Conservation (phyloP, 2,797 vertebrate genomes). For the Siniperca undulata region DNA sequence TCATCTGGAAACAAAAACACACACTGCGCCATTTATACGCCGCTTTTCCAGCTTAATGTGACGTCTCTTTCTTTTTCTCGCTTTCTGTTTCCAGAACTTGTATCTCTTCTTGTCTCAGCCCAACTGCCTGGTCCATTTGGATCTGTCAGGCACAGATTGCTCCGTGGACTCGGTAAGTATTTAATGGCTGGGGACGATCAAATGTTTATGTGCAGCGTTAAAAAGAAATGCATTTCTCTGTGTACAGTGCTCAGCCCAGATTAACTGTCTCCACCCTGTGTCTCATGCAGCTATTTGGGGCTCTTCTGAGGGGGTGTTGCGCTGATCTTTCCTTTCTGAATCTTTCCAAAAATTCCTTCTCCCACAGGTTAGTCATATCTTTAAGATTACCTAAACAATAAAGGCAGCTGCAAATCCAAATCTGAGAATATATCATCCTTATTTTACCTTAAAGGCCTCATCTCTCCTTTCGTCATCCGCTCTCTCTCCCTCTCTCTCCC, state of each 20-base stretch:
- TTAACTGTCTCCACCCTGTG: slow-evolving; percentile 71
- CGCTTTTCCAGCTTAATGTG: slow-evolving; percentile 1
- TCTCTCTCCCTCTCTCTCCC: not conserved
- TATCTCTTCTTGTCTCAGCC: slow-evolving; percentile 94
- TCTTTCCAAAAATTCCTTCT: slow-evolving; percentile 85
- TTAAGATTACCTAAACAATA: slow-evolving; percentile 47
- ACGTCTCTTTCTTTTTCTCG: slow-evolving; percentile 21
- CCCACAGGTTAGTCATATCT: slow-evolving; percentile 82
- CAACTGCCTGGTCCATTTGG: slow-evolving; percentile 92
- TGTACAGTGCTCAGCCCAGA: slow-evolving; percentile 20
- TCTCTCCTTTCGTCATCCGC: slow-evolving; percentile 1
- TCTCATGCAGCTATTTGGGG: slow-evolving; percentile 82
- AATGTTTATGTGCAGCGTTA: slow-evolving; percentile 12
- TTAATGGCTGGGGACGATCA: slow-evolving; percentile 12
- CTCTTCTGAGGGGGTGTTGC: slow-evolving; percentile 85
- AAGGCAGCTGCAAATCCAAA: slow-evolving; percentile 46
- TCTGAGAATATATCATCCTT: slow-evolving; percentile 32
- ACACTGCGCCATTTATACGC: slow-evolving; percentile 24
- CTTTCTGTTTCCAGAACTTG: slow-evolving; percentile 86
- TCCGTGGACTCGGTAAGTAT: slow-evolving; percentile 88
- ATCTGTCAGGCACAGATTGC: slow-evolving; percentile 93
- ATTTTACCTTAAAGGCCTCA: slow-evolving; percentile 39
- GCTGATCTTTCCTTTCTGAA: slow-evolving; percentile 86
- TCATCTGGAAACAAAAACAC: slow-evolving; percentile 51
- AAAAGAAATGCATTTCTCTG: slow-evolving; percentile 27